Evolutionary conservation across 1,140 invertebrate genomes (phyloP).

Genomic region (Dendrolimus kikuchii): DNA sequence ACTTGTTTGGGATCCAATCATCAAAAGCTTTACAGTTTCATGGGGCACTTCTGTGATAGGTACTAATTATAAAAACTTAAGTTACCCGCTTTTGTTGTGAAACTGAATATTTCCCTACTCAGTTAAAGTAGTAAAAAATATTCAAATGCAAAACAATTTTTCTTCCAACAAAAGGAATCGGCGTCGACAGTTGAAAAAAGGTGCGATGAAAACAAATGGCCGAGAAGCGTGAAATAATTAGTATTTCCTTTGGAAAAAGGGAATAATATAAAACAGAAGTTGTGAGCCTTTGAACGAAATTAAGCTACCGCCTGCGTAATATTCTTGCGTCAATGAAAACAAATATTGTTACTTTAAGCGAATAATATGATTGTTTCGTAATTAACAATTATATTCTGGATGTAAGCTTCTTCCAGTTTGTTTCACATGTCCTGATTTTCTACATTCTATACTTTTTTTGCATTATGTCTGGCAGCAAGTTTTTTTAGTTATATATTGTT

Average conservation of each 20-base stretch:
- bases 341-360: conserved; percentile 5
- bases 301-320: background rate
- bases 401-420: no score
- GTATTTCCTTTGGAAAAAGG: conserved; percentile 10
- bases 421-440: no score
- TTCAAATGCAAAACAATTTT: background rate
- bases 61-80: no score
- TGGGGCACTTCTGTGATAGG: no score
- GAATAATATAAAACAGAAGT: background rate
- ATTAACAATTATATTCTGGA: no score
- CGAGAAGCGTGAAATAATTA: conserved; percentile 14
- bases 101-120: background rate
- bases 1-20: no score
- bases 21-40: no score
- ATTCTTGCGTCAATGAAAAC: conserved; percentile 11
- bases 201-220: conserved; percentile 13
- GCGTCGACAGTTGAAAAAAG: conserved; percentile 2
- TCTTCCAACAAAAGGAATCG: no score
- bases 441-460: no score
- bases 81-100: no score
- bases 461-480: no score
- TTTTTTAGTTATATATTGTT: no score
- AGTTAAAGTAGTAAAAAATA: background rate
- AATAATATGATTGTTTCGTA: background rate
- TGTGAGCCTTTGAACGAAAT: background rate